These are phyloP conservation scores for Musca vetustissima DNA, from an alignment of 1,140 invertebrate genomes.

Conservation along the genomic window DNA sequence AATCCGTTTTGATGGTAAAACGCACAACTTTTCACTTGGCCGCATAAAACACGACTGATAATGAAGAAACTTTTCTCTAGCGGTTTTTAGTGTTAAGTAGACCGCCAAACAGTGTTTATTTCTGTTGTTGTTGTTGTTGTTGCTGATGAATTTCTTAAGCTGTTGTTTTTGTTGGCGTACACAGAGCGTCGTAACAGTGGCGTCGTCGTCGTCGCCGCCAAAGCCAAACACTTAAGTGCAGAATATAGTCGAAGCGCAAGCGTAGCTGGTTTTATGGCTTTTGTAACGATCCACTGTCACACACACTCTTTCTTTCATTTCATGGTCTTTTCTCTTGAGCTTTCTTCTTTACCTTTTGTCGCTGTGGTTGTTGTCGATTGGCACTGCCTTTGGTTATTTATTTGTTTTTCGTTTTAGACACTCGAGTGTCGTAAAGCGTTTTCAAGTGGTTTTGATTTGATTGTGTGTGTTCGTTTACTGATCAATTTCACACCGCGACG, in stretches of 20 bases:
- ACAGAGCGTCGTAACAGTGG: constrained; percentile 7
- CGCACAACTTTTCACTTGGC: constrained; percentile 36
- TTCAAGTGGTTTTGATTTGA: constrained; percentile 15
- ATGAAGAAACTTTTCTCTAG: constrained; percentile 44
- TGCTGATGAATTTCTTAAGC: not conserved
- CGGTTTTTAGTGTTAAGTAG: constrained; percentile 43
- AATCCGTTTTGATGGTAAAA: not conserved
- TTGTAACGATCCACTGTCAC: not conserved
- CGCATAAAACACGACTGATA: constrained; percentile 48
- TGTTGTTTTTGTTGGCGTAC: not conserved
- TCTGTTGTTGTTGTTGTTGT: too few species aligned
- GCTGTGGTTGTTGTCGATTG: not conserved
- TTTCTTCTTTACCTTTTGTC: constrained; percentile 11
- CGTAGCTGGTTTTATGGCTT: too few species aligned
- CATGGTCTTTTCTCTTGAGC: constrained; percentile 12
- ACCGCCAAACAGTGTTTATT: not conserved
- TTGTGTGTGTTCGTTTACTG: constrained; percentile 1
- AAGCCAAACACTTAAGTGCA: not conserved
- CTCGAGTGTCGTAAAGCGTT: not conserved
- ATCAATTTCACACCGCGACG: constrained; percentile 30
- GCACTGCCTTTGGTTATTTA: not conserved
- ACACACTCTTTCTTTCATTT: constrained; percentile 19
- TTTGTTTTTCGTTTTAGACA: not conserved
- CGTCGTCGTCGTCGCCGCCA: not conserved
- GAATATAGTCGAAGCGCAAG: too few species aligned